Base-by-base conservation (phyloP, 2,113 vertebrate genomes). In the Recurvirostra avosetta region DNA sequence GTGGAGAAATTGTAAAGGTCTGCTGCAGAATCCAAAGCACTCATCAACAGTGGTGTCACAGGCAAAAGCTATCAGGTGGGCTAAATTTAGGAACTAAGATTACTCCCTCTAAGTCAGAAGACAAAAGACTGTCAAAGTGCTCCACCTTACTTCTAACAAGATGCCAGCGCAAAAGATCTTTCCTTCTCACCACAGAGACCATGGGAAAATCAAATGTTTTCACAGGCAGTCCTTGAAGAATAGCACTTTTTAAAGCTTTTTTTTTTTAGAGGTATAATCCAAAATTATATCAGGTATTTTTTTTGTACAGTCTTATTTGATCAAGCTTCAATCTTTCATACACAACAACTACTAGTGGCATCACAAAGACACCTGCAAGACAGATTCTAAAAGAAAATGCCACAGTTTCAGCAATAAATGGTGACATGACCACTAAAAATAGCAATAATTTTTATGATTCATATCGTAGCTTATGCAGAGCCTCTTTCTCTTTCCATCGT, bases 1-100 rank as follows among this genome's bases (percentile, higher is more conserved):
- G 5, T 34, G 12, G 18, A 65, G 50, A 43, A 71, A 41, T 50
- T 0, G 0, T 62, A 15, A 71, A 36, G 3, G 5, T 34, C 41
- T 56, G 13, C 36, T 56, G 17, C 56, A 63, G 65, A 84, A 71
- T 41, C 7, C 43, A 29, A 52, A 52, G 2, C 15, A 26, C 11
- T 62, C 15, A 29, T 76, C 34, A 49, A 21, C 23, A 56, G n/a
- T 56, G 25, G 13, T 55, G 25, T 55, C 22, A 55, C n/a, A 70
- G 21, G 58, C 12, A 36, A 65, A 65, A 58, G 11, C 5, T 65
- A 15, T 36, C 17, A 43, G 43, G 8, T 56, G 21, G 14, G 20
- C 11, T 65, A 29, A 36, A 19, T 50, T 45, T 43, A 27, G 36
- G 27, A 66, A 30, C 36, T 58, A 29, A 65, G 56, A 29, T 50